A percentile compares a stretch with the other conserved stretches of the same genome.
These are phyloP conservation scores for Sisyra nigra DNA, from an alignment of 2,888 invertebrate species.

Conservation along the genomic window DNA sequence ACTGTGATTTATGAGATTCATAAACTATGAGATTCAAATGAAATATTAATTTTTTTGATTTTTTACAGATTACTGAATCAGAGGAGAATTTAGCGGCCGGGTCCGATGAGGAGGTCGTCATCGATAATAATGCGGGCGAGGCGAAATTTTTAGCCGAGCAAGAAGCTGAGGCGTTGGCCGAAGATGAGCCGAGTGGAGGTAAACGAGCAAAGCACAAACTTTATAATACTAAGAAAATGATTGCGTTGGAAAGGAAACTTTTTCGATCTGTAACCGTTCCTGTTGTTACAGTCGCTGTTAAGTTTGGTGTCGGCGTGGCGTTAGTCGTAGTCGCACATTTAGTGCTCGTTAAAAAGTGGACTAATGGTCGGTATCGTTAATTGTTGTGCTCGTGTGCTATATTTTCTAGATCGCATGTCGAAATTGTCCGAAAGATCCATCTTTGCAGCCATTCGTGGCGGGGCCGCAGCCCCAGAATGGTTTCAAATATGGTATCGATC, in stretches of 20 bases:
- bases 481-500: too few species aligned
- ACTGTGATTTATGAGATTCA: too few species aligned
- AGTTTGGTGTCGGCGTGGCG: conserved; percentile 71
- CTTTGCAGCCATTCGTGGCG: too few species aligned
- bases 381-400: conserved; percentile 5
- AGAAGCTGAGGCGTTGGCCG: conserved; percentile 6
- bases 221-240: neutral
- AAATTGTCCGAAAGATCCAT: too few species aligned
- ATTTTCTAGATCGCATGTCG: conserved; percentile 1
- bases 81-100: conserved; percentile 1
- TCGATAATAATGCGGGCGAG: conserved; percentile 11
- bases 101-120: conserved; percentile 11
- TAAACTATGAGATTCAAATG: too few species aligned
- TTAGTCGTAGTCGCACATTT: conserved; percentile 72
- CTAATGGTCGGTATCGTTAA: conserved; percentile 46
- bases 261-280: conserved; percentile 15
- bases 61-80: neutral
- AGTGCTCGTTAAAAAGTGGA: conserved; percentile 64
- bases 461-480: too few species aligned
- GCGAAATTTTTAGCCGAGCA: conserved; percentile 9
- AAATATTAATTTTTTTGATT: neutral
- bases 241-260: neutral
- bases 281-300: conserved; percentile 72
- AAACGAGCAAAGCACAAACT: conserved; percentile 3
- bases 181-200: conserved; percentile 7